A percentile compares a stretch with the other conserved stretches of the same genome.
Conservation (phyloP, 92 coral and sea anemone species). For the Palythoa caribaeorum region DNA sequence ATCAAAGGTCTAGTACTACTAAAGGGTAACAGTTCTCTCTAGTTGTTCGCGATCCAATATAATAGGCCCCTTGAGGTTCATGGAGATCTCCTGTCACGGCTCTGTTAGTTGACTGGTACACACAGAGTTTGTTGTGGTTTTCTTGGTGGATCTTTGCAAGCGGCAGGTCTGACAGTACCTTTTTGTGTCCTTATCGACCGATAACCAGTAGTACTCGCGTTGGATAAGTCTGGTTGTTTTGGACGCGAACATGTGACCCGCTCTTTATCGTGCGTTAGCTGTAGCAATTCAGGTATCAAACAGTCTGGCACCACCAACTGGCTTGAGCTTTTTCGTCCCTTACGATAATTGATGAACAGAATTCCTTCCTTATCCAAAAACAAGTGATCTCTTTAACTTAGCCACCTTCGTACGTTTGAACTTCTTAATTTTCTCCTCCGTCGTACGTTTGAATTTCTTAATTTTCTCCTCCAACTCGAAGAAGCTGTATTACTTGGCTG, state of each 20-base stretch:
- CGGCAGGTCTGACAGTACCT: too few species aligned
- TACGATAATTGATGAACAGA: background rate
- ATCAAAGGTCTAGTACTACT: background rate
- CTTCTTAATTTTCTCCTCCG: background rate
- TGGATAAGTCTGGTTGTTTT: constrained; percentile 52
- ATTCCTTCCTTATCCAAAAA: constrained; percentile 9
- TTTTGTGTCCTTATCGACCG: too few species aligned
- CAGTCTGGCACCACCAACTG: background rate
- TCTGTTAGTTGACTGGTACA: constrained; percentile 13
- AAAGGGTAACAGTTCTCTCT: background rate
- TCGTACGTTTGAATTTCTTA: too few species aligned
- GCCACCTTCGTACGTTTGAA: constrained; percentile 9
- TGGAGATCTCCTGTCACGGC: background rate
- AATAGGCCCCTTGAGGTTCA: background rate
- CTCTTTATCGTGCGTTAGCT: constrained; percentile 53
- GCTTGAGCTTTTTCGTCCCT: constrained; percentile 3
- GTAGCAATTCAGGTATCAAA: constrained; percentile 21
- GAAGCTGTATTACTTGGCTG: background rate
- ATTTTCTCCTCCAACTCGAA: background rate
- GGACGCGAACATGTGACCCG: constrained; percentile 62
- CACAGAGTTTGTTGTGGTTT: too few species aligned
- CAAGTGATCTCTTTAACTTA: background rate
- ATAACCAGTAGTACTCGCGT: constrained; percentile 57
- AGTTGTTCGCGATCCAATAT: constrained; percentile 5
- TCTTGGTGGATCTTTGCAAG: too few species aligned